Conservation (phyloP, 1,140 invertebrate genomes). For the Cherax quadricarinatus region DNA sequence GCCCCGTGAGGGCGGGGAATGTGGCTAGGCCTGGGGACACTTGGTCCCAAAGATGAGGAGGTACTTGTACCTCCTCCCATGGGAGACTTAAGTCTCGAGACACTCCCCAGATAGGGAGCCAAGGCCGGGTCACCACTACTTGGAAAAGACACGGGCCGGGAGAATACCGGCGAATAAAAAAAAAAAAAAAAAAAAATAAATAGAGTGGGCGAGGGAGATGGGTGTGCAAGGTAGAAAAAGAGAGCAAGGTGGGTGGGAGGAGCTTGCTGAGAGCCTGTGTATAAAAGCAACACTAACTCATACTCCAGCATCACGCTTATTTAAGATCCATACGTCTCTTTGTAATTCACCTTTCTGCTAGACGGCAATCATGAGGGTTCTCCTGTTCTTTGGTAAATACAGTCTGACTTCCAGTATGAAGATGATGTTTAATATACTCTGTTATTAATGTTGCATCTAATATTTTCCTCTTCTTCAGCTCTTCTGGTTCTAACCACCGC, state of each 20-base stretch:
- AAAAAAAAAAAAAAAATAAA: too few species aligned
- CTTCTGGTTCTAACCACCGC: slow-evolving; percentile 9
- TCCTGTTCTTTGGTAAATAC: background rate
- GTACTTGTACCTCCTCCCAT: too few species aligned
- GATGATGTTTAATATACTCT: background rate
- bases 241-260: background rate
- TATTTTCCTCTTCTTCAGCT: background rate
- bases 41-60: too few species aligned
- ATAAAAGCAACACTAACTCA: background rate
- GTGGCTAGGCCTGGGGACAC: too few species aligned
- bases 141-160: too few species aligned
- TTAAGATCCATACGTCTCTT: background rate
- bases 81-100: too few species aligned
- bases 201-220: background rate
- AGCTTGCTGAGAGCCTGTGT: background rate
- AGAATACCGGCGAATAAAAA: too few species aligned
- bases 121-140: too few species aligned
- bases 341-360: background rate
- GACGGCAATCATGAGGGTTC: background rate
- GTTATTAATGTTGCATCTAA: background rate
- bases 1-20: too few species aligned
- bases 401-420: background rate
- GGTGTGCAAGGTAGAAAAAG: background rate
- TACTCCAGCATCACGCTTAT: background rate
- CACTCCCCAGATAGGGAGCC: too few species aligned